phyloP scores from a whole-genome alignment of 2,888 invertebrate genomes.

The Cecidostiba fungosa region DNA sequence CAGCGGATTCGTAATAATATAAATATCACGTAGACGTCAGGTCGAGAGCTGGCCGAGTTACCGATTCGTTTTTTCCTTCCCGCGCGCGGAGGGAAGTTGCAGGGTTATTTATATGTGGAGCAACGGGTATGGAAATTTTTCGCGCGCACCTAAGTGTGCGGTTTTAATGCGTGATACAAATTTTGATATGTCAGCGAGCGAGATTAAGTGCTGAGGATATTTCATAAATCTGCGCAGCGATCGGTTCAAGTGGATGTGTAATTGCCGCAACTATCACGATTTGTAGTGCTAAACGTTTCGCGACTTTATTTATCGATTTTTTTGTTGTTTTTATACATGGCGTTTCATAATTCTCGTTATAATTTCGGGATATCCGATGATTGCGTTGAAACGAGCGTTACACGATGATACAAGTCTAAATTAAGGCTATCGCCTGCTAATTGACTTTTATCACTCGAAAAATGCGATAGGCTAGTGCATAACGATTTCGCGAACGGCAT shows the following conservation, averaged over 20 bases:
- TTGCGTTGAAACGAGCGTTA: not conserved
- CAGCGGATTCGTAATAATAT: conserved; percentile 35
- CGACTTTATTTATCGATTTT: not conserved
- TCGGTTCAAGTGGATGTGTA: not conserved
- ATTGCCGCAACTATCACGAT: not conserved
- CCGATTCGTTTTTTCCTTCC: not conserved
- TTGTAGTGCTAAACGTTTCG: not conserved
- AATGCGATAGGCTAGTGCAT: conserved; percentile 14
- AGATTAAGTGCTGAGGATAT: not conserved
- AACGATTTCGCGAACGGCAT: conserved; percentile 43
- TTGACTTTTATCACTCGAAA: conserved; percentile 20
- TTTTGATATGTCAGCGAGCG: conserved; percentile 7
- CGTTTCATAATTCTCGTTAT: not conserved
- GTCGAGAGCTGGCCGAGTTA: not conserved
- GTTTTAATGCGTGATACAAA: conserved; percentile 4
- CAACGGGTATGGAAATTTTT: conserved; percentile 15
- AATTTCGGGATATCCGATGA: not conserved
- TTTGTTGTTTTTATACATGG: not conserved
- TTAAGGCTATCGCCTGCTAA: not conserved
- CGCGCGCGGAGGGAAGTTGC: not conserved
- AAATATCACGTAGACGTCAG: conserved; percentile 24
- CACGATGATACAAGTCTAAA: not conserved
- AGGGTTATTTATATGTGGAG: not conserved
- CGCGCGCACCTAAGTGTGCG: not conserved
- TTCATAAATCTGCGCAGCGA: not conserved